Conservation (phyloP, 2,113 vertebrate species). For the Rutilus rutilus region DNA sequence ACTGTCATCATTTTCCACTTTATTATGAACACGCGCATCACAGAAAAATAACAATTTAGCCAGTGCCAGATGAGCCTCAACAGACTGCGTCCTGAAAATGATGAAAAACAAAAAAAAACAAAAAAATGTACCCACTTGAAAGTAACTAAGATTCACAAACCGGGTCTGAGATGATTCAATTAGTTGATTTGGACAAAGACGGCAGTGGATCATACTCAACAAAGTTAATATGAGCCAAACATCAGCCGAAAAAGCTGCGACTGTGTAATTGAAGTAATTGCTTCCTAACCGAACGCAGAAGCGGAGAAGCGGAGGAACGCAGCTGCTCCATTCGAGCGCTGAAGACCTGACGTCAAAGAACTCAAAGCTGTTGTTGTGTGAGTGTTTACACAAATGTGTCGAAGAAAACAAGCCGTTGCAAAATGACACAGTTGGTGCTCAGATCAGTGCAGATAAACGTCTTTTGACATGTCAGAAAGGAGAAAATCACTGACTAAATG, state of each 20-base stretch:
- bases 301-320: background rate
- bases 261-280: slow-evolving; percentile 20
- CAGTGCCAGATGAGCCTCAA: background rate
- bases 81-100: slow-evolving; percentile 1
- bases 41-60: background rate
- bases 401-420: background rate
- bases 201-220: background rate
- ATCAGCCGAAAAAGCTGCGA: background rate
- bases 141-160: background rate
- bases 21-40: background rate
- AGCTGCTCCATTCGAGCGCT: slow-evolving; percentile 1
- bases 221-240: background rate
- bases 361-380: background rate
- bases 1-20: background rate
- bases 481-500: background rate
- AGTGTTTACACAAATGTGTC: slow-evolving; percentile 11
- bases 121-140: background rate
- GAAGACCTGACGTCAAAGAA: background rate
- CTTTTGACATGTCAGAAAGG: background rate
- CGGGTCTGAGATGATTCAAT: background rate
- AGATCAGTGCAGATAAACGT: background rate
- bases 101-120: too few relatives aligned
- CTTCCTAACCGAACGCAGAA: slow-evolving; percentile 2
- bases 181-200: slow-evolving; percentile 10
- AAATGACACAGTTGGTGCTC: background rate